Percentiles rank a stretch among this genome's conserved stretches.
These are phyloP conservation scores for Anthophora plumipes DNA, from an alignment of 2,888 invertebrate species.

Conservation along the genomic window DNA sequence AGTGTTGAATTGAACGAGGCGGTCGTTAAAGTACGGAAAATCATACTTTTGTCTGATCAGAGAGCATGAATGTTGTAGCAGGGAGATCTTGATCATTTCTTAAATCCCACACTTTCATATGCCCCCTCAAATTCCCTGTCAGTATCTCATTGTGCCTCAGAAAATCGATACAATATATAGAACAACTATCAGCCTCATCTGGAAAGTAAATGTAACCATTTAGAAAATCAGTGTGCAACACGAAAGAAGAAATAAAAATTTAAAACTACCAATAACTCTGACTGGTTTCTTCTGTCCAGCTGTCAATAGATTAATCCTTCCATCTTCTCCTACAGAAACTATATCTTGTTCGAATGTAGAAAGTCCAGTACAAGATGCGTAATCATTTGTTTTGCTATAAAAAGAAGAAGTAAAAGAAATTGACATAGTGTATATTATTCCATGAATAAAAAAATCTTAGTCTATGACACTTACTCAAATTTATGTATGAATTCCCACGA, in stretches of 20 bases:
- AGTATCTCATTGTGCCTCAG: constrained; percentile 91
- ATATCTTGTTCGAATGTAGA: constrained; percentile 92
- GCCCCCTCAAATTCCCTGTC: constrained; percentile 94
- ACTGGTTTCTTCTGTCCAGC: constrained; percentile 85
- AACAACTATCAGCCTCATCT: constrained; percentile 93
- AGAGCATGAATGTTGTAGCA: constrained; percentile 89
- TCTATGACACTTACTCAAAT: constrained; percentile 84
- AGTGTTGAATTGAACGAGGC: no score
- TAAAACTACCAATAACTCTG: constrained; percentile 85
- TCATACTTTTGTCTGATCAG: constrained; percentile 86
- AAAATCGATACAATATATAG: constrained; percentile 91
- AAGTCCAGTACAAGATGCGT: constrained; percentile 91
- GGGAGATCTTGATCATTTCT: constrained; percentile 88
- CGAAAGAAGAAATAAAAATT: neutral
- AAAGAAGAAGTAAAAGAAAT: constrained; percentile 34
- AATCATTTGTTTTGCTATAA: constrained; percentile 77
- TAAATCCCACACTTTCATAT: constrained; percentile 96
- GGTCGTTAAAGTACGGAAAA: no score
- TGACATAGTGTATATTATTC: neutral
- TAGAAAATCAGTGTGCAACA: neutral
- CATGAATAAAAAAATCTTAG: neutral
- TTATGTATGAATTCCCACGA: constrained; percentile 90
- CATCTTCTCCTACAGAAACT: constrained; percentile 94
- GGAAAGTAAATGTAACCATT: constrained; percentile 64
- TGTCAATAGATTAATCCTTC: constrained; percentile 87